Evolutionary conservation across 2,797 vertebrate species (phyloP), one percentile per base, ranked within the genome.

Genomic region (Mycteria americana): DNA sequence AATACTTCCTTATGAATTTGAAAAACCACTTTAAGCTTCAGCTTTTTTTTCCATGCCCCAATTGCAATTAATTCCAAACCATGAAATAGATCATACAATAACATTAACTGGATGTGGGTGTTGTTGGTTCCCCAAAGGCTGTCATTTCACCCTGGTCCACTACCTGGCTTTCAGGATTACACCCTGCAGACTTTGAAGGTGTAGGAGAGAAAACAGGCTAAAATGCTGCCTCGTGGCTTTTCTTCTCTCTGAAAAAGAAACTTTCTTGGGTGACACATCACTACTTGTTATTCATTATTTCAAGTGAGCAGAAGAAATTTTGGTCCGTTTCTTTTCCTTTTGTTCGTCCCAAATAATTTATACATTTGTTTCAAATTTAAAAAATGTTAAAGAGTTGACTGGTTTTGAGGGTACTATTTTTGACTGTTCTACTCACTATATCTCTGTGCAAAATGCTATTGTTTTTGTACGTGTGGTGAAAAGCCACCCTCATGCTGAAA

Each of bases 51-150:
- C 95, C 74, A 73, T 90, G 69, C 72, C 75, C 43, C 79, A 89
- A 37, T 73, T 89, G 60, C 62, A 92, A 93, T 96, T 97, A 95
- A 95, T 96, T 96, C 83, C 89, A 94, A 93, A 88, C 96, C 96
- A 95, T 85, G 93, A 92, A 96, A 94, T 35, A 69, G 72, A 96
- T 81, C 56, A 59, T 83, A 16, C 57, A 89, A 90, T 91, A 91
- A 91, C 70, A 89, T 72, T 63, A 89, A 35, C 93, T 92, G 87
- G 50, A 85, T 89, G 76, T n/a, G 60, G 59, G 81, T 83, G 77
- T 56, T 91, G 79, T 45, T 92, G 84, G 67, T 92, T 93, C 83
- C 90, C 63, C 80, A 92, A 88, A 79, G 85, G 59, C 70, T 94
- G 35, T 91, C 86, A 89, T 81, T 91, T 92, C 1, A 1, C 24